Percentiles rank a stretch among this genome's conserved stretches.
These are phyloP conservation scores for Spinus pinus DNA, from an alignment of 2,797 vertebrate genomes.

Conservation along the genomic window DNA sequence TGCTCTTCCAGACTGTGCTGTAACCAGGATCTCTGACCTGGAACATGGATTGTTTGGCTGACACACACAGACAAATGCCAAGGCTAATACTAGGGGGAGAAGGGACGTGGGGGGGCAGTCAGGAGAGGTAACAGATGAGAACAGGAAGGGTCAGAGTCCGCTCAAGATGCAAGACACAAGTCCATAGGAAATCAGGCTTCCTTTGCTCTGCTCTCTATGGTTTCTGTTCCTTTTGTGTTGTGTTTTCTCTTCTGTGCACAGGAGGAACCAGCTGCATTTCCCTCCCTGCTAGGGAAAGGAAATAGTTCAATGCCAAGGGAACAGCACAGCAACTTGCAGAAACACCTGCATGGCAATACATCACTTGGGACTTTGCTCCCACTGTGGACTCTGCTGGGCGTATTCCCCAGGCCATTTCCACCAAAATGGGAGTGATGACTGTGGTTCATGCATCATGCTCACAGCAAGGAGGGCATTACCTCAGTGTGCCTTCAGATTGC, in stretches of 20 bases:
- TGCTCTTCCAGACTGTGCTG: not conserved
- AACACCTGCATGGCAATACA: slow-evolving; percentile 37
- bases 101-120: not conserved
- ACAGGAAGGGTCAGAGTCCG: slow-evolving; percentile 38
- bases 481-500: not conserved
- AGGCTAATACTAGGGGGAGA: slow-evolving; percentile 1
- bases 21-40: slow-evolving; percentile 23
- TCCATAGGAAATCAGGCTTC: slow-evolving; percentile 55
- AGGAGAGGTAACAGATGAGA: not conserved
- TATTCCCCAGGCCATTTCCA: not conserved
- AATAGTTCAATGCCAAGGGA: slow-evolving; percentile 30
- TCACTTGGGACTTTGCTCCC: not conserved
- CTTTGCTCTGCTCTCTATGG: slow-evolving; percentile 15
- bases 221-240: slow-evolving; percentile 49
- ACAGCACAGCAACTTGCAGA: slow-evolving; percentile 1
- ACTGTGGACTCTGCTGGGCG: not conserved
- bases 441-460: not conserved
- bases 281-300: slow-evolving; percentile 43
- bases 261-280: slow-evolving; percentile 54
- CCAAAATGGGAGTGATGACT: not conserved
- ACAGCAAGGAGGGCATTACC: not conserved
- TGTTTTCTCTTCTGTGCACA: not conserved
- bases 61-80: slow-evolving; percentile 2
- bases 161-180: slow-evolving; percentile 9
- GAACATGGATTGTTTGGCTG: not conserved